Percentiles rank a stretch among this genome's conserved stretches.
Conservation (phyloP, 2,888 invertebrate genomes). For the Ornithoptera priamus region DNA sequence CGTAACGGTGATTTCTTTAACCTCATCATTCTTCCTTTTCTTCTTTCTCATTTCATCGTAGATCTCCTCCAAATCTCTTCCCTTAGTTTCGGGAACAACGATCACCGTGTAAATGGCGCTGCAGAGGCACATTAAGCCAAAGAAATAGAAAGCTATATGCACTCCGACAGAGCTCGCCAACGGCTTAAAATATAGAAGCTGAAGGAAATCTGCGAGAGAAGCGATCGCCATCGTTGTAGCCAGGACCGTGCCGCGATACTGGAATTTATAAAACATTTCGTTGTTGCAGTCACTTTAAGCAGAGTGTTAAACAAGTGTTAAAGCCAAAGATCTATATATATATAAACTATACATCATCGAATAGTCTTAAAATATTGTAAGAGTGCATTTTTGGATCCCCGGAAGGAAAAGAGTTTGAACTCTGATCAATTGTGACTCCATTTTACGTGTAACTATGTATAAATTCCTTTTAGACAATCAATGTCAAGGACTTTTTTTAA, state of each 20-base stretch:
- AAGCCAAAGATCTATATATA: no score
- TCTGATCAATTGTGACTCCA: no score
- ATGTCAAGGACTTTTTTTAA: no score
- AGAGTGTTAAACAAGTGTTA: no score
- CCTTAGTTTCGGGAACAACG: slow-evolving; percentile 41
- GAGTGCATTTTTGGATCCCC: no score
- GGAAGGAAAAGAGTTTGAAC: no score
- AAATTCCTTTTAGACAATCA: no score
- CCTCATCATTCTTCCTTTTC: slow-evolving; percentile 32
- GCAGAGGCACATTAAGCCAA: slow-evolving; percentile 38
- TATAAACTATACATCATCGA: no score
- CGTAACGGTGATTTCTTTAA: slow-evolving; percentile 13
- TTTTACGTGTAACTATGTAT: no score
- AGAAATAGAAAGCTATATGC: slow-evolving; percentile 40
- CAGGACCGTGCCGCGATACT: slow-evolving; percentile 44
- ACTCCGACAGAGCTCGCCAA: slow-evolving; percentile 38
- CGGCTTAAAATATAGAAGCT: slow-evolving; percentile 41
- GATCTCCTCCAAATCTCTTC: slow-evolving; percentile 39
- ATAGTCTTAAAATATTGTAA: no score
- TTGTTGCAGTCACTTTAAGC: no score
- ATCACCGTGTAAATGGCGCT: slow-evolving; percentile 37
- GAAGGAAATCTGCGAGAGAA: slow-evolving; percentile 38
- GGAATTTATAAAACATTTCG: slow-evolving; percentile 26
- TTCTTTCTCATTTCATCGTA: slow-evolving; percentile 38
- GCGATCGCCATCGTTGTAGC: slow-evolving; percentile 40